A percentile compares a stretch with the other conserved stretches of the same genome.
Conservation (phyloP, 2,888 invertebrate genomes). For the Girardia tigrina region DNA sequence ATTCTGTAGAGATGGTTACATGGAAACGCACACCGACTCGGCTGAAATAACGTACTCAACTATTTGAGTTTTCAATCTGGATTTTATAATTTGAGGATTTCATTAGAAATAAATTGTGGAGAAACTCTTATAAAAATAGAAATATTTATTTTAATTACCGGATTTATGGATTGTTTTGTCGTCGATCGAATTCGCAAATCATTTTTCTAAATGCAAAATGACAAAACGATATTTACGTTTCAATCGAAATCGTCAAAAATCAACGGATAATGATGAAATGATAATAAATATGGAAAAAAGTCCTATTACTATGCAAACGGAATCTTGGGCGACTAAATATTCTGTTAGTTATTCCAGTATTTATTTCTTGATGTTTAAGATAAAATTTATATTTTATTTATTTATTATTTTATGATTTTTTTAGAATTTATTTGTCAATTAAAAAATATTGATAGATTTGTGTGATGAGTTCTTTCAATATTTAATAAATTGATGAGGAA, state of each 20-base stretch:
- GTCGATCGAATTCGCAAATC: neutral
- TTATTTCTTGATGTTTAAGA: neutral
- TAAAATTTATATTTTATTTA: neutral
- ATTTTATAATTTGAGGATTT: neutral
- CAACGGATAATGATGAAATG: neutral
- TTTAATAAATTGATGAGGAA: too few species aligned
- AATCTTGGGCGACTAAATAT: neutral
- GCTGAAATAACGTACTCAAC: neutral
- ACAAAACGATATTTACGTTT: constrained; percentile 8
- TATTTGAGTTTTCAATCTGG: neutral
- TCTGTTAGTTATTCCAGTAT: neutral
- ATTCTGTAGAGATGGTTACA: constrained; percentile 12
- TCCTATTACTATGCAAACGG: neutral
- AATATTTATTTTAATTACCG: neutral
- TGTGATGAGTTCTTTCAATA: too few species aligned
- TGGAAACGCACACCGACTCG: constrained; percentile 1
- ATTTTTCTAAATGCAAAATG: neutral
- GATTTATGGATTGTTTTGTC: neutral
- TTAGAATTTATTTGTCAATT: neutral
- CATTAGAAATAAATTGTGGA: neutral
- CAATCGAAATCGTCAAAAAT: constrained; percentile 9
- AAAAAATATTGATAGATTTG: neutral
- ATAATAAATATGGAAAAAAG: neutral
- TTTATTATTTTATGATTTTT: neutral
- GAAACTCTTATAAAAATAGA: neutral